Base-by-base conservation (phyloP, 35 echinoderm and acorn worm species). In the Lytechinus pictus region DNA sequence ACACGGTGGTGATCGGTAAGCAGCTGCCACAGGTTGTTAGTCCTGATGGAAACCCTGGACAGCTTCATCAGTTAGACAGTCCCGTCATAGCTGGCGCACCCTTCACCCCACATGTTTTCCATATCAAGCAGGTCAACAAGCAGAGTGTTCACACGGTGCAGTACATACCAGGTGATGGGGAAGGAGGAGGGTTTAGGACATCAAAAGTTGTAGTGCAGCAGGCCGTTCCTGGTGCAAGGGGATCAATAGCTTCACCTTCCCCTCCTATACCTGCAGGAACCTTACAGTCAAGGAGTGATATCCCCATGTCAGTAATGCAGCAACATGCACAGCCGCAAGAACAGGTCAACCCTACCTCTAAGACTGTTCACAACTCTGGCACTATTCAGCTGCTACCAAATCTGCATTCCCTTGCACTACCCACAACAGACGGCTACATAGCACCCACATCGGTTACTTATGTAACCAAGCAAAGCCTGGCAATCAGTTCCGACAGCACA, bases 401-500 rank as follows among this genome's bases (percentile, higher is more conserved):
- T 57, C 92, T 57, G 54, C 53, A 93, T 93, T 93, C 92, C 92
- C 53, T 93, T 10, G 8, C 54, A 28, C 92, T 93, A 57, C 92
- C 92, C 8, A 57, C 92, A 4, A 93, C 92, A 5, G 92, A 93
- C 28, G 92, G 92, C 14, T 95, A 94, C 92, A 94, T 94, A 61
- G 95, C 96, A 87, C 96, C 96, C 60, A 97, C 96, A 12, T 86
- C 96, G 9, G 96, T 97, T 53, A 97, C 96, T 6, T 97, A 95
- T 52, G 95, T 95, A 9, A 97, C 96, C 52, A 89, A 95, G 9
- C 96, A 95, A 72, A 95, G 91, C 55, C 54, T 92, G 28, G 19
- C 95, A 12, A 55, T 97, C 12, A 92, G 57, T 6, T 86, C 86
- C 24, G 93, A 56, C 27, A 95, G 60, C 54, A 10, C 95, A 79